These are phyloP conservation scores for Syngnathus acus DNA, from an alignment of 2,797 vertebrate species.

Conservation along the genomic window DNA sequence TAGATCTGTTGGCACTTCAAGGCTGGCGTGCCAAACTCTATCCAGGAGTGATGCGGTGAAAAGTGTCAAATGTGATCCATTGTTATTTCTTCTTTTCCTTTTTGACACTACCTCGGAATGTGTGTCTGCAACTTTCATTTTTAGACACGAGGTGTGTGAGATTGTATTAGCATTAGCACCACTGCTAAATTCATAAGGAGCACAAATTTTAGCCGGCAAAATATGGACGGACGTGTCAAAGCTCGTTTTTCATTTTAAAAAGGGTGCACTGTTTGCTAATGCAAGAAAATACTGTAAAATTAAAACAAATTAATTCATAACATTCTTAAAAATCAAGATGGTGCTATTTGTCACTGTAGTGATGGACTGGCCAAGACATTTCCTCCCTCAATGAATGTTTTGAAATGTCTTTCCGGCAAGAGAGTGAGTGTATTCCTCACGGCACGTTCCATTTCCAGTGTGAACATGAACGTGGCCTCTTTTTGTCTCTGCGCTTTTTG, in stretches of 20 bases:
- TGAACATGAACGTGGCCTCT: constrained; percentile 72
- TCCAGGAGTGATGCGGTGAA: constrained; percentile 5
- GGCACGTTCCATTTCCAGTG: constrained; percentile 47
- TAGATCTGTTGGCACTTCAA: constrained; percentile 28
- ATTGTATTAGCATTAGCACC: too few relatives aligned
- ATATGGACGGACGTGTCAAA: neutral
- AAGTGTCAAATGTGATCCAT: neutral
- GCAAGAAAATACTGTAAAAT: too few relatives aligned
- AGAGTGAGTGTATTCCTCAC: constrained; percentile 7
- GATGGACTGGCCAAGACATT: neutral
- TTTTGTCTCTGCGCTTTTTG: constrained; percentile 76
- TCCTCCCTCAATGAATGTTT: neutral
- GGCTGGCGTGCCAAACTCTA: constrained; percentile 21
- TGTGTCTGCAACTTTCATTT: neutral
- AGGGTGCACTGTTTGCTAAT: neutral
- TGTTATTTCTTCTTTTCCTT: neutral
- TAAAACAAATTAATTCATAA: too few relatives aligned
- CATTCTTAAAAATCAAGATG: neutral
- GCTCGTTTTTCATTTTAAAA: neutral
- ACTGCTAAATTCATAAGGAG: neutral
- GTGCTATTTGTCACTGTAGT: neutral
- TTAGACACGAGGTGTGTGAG: too few relatives aligned
- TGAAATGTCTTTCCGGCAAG: neutral
- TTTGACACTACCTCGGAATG: neutral
- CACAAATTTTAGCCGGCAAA: neutral